Evolutionary conservation across 2,888 invertebrate species (phyloP).

Genomic region (Melangyna quadrimaculata): DNA sequence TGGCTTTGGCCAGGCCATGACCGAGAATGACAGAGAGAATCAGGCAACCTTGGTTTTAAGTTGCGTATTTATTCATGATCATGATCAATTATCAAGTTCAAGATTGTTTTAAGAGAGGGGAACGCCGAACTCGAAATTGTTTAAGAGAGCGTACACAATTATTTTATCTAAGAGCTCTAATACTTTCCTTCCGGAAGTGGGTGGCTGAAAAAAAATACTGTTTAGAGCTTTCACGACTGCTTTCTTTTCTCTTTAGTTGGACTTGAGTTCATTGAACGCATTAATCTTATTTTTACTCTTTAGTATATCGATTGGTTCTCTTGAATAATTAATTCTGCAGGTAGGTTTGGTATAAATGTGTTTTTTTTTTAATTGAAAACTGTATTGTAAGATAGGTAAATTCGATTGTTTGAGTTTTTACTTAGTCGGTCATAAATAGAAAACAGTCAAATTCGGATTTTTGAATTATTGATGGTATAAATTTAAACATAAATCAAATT

Average conservation of each 20-base stretch:
- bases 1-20: conserved; percentile 64
- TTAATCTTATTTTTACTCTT: conserved; percentile 39
- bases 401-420: background rate
- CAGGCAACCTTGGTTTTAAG: conserved; percentile 49
- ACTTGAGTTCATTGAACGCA: conserved; percentile 65
- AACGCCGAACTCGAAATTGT: conserved; percentile 60
- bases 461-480: too few species aligned
- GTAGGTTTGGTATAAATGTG: background rate
- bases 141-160: conserved; percentile 20
- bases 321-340: background rate
- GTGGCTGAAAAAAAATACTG: conserved; percentile 34
- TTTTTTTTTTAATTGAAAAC: background rate
- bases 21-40: conserved; percentile 43
- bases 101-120: conserved; percentile 53
- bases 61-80: conserved; percentile 54
- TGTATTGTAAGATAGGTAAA: background rate
- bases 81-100: conserved; percentile 53
- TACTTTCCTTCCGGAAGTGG: conserved; percentile 65
- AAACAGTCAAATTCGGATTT: too few species aligned
- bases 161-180: background rate
- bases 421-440: too few species aligned
- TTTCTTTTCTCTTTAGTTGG: conserved; percentile 61
- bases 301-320: background rate
- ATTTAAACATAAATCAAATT: background rate
- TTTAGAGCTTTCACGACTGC: conserved; percentile 45